phyloP scores from a whole-genome alignment of 2,888 invertebrate species.

The Eustalomyia histrio region DNA sequence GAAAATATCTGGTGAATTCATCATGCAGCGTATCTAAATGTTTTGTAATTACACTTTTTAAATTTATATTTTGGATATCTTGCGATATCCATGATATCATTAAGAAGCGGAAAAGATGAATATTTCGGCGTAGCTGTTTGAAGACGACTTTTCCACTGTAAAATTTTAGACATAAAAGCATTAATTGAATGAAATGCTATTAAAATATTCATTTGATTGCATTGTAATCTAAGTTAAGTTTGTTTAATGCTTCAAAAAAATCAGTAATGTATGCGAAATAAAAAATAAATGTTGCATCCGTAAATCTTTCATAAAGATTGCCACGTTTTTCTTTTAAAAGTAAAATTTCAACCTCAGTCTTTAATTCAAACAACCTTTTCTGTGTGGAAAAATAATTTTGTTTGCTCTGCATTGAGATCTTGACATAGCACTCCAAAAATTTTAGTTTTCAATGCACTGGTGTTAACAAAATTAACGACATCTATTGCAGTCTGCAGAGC shows the following conservation, averaged over 20 bases:
- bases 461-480: slow-evolving; percentile 11
- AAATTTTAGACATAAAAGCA: not conserved
- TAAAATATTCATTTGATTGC: not conserved
- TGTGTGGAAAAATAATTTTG: not conserved
- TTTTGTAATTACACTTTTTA: not conserved
- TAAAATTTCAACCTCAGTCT: slow-evolving; percentile 2
- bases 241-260: not conserved
- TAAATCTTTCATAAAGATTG: not conserved
- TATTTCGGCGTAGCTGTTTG: not conserved
- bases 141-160: not conserved
- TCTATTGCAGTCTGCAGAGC: slow-evolving; percentile 1
- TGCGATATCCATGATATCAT: not conserved
- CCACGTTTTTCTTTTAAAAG: not conserved
- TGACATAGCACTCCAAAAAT: not conserved
- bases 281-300: not conserved
- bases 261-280: not conserved
- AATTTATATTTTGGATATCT: not conserved
- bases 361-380: not conserved
- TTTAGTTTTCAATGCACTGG: slow-evolving; percentile 2
- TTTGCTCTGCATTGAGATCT: not conserved
- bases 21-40: not conserved
- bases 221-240: not conserved
- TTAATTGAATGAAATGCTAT: not conserved
- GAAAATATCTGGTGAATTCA: not conserved
- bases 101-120: not conserved